Evolutionary conservation across 2,113 vertebrate genomes (phyloP), one percentile per base, ranked within the genome.

Genomic region (Elephantulus edwardii): DNA sequence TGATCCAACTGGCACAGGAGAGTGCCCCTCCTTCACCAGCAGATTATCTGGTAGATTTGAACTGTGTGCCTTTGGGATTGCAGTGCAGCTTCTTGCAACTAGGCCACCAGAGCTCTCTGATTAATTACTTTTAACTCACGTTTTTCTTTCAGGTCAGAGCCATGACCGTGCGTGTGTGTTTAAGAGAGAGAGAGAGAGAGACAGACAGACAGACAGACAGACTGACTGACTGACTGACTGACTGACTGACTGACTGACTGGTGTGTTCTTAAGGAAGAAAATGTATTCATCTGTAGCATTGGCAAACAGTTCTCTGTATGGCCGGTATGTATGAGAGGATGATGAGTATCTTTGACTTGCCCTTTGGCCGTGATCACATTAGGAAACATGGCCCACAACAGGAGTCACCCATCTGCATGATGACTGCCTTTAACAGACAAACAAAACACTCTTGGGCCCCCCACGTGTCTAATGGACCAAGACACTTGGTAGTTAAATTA

Each of bases 121-220:
- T 26, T 20, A 13, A 6, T 75, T 40, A 48, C 58, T 74, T 80
- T 56, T 3, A n/a, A 22, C 5, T 50, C 38, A n/a, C 62, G 16
- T 1, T 54, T 64, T 58, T 26, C 56, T 70, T 44, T 42, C 26
- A 1, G 2, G 30, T 19, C 19, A 5, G 38, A 20, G 1, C 28
- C 10, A 1, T n/a, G 3, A n/a, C 66, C 26, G 38, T 17, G 28
- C 1, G 10, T 4, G 0, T n/a, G 0, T 11, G 86, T 4, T n/a
- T n/a, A n/a, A n/a, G n/a, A n/a, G n/a, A n/a, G n/a, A n/a, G n/a
- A n/a, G n/a, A n/a, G n/a, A n/a, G n/a, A n/a, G n/a, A n/a, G n/a
- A n/a, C n/a, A n/a, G n/a, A n/a, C n/a, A n/a, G n/a, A n/a, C n/a
- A n/a, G n/a, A n/a, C n/a, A n/a, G n/a, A n/a, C n/a, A n/a, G n/a